phyloP scores from a whole-genome alignment of 2,797 vertebrate species.

The Arnoldichthys spilopterus region DNA sequence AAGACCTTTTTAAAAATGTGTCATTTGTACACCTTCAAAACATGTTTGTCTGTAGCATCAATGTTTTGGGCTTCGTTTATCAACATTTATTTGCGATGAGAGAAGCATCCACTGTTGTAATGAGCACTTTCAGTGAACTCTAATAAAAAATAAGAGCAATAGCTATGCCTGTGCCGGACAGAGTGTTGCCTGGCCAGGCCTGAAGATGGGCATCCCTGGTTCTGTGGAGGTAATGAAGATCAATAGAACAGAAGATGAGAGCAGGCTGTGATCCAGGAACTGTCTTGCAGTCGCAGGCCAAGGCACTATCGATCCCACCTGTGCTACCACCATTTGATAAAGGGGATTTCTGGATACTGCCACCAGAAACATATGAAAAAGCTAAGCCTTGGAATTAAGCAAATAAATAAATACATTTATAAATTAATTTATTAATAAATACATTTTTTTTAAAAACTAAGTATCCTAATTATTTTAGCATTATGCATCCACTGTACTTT shows the following conservation, averaged over 20 bases:
- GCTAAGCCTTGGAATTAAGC: conserved; percentile 25
- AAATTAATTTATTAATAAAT: no score
- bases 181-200: conserved; percentile 30
- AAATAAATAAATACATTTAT: no score
- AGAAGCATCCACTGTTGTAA: conserved; percentile 1
- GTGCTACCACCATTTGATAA: conserved; percentile 79
- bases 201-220: conserved; percentile 60
- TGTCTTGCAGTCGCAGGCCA: conserved; percentile 78
- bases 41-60: background rate
- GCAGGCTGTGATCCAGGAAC: conserved; percentile 76
- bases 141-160: conserved; percentile 19
- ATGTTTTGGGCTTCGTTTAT: background rate
- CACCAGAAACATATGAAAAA: conserved; percentile 40
- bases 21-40: background rate
- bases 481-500: no score
- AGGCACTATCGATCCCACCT: conserved; percentile 78
- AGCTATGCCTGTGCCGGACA: conserved; percentile 47
- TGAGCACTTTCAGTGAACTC: background rate
- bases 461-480: no score
- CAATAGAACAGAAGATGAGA: conserved; percentile 78
- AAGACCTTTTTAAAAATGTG: background rate
- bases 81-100: no score
- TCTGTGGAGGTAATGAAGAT: conserved; percentile 79
- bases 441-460: no score
- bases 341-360: conserved; percentile 60